Conservation (phyloP, 2,888 invertebrate genomes). For the Cryptus viduatorius region DNA sequence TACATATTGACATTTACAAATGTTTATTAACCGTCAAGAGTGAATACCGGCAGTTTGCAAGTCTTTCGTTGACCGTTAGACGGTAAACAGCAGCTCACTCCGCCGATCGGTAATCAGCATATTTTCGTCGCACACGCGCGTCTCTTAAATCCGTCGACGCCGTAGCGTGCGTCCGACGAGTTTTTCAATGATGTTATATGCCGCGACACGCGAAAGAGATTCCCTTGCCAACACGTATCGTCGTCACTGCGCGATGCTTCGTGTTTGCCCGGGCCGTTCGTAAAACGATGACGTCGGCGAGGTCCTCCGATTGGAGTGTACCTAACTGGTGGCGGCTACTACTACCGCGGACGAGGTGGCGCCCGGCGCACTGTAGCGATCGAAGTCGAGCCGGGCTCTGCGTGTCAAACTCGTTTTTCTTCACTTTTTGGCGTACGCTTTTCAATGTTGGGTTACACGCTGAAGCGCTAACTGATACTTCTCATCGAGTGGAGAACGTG, state of each 20-base stretch:
- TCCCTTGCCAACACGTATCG: background rate
- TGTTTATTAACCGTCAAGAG: no score
- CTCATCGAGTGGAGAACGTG: constrained; percentile 17
- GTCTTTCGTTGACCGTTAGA: no score
- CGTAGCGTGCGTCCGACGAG: constrained; percentile 2
- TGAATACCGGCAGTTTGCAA: no score
- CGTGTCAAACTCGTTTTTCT: constrained; percentile 8
- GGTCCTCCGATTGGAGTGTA: constrained; percentile 19
- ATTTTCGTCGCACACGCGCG: constrained; percentile 4
- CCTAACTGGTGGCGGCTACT: background rate
- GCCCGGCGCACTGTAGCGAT: constrained; percentile 19
- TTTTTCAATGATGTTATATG: constrained; percentile 6
- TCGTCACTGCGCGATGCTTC: constrained; percentile 1
- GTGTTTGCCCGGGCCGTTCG: constrained; percentile 37
- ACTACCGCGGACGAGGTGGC: background rate
- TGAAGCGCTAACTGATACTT: constrained; percentile 25
- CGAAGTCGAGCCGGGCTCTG: background rate
- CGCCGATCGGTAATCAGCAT: background rate
- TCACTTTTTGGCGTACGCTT: background rate
- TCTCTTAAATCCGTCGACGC: background rate
- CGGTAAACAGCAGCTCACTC: no score
- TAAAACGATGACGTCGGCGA: constrained; percentile 29
- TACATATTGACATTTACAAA: no score
- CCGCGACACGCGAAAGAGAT: constrained; percentile 8
- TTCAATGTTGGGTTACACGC: constrained; percentile 12